phyloP scores from a whole-genome alignment of 2,113 vertebrate species.

The Myocastor coypus region DNA sequence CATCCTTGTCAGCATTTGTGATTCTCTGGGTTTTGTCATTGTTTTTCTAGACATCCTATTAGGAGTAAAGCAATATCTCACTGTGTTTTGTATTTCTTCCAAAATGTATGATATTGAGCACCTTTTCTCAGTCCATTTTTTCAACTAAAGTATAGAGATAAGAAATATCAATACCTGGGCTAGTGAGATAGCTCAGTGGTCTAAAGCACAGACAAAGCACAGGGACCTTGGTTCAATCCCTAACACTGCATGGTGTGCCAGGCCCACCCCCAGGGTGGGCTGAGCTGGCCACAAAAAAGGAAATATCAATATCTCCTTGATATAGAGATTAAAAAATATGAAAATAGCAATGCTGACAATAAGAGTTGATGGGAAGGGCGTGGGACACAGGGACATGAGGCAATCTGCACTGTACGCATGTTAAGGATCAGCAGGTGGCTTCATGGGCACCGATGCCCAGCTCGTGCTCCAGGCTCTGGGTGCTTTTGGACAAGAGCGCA shows the following conservation, averaged over 20 bases:
- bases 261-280: too few species aligned
- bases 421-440: neutral
- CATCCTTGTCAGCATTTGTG: neutral
- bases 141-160: neutral
- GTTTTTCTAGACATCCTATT: neutral
- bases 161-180: neutral
- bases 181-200: too few species aligned
- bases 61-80: neutral
- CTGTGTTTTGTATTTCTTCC: neutral
- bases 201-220: too few species aligned
- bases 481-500: neutral
- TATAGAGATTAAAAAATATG: neutral
- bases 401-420: neutral
- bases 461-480: neutral
- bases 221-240: too few species aligned
- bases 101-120: neutral
- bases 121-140: neutral
- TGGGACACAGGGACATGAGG: too few species aligned
- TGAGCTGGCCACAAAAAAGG: too few species aligned
- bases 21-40: neutral
- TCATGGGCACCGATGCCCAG: rapidly evolving
- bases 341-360: neutral
- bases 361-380: neutral
- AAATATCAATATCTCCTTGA: neutral
- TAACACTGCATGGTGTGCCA: too few species aligned